These are phyloP conservation scores for Corapipo altera DNA, from an alignment of 2,113 vertebrate species.

Conservation along the genomic window DNA sequence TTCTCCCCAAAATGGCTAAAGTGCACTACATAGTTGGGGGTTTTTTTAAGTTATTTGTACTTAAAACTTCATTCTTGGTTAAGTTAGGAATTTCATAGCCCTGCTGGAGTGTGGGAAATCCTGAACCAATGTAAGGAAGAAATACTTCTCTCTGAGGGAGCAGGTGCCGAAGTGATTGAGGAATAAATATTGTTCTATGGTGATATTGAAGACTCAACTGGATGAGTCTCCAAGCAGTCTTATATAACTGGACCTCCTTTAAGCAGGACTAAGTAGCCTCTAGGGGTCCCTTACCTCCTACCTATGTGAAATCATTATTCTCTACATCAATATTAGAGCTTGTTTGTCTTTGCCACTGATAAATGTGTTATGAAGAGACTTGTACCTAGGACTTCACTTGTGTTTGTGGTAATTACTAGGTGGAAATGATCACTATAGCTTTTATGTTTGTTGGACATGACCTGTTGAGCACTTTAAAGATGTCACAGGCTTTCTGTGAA, in stretches of 20 bases:
- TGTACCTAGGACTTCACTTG: not conserved
- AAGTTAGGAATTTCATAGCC: not conserved
- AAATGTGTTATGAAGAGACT: not conserved
- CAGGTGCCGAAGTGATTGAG: not conserved
- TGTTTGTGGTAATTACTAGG: not conserved
- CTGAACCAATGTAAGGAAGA: not conserved
- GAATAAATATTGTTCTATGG: not conserved
- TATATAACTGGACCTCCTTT: not conserved
- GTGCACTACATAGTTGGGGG: accelerated
- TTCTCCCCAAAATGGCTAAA: not conserved
- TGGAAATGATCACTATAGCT: not conserved
- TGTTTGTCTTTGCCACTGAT: not conserved
- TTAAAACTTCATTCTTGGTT: not conserved
- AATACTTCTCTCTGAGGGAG: not conserved
- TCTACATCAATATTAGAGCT: not conserved
- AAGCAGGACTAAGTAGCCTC: not conserved
- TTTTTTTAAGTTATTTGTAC: not conserved
- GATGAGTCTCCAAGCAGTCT: not conserved
- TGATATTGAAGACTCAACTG: not conserved
- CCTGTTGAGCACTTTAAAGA: not conserved
- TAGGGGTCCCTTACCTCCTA: not conserved
- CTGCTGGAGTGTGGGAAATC: not conserved
- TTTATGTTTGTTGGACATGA: not conserved
- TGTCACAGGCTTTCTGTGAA: not conserved
- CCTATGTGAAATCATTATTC: not conserved